These are phyloP conservation scores for Adelognathus sp. DNA, from an alignment of 2,888 invertebrate species.

Conservation along the genomic window DNA sequence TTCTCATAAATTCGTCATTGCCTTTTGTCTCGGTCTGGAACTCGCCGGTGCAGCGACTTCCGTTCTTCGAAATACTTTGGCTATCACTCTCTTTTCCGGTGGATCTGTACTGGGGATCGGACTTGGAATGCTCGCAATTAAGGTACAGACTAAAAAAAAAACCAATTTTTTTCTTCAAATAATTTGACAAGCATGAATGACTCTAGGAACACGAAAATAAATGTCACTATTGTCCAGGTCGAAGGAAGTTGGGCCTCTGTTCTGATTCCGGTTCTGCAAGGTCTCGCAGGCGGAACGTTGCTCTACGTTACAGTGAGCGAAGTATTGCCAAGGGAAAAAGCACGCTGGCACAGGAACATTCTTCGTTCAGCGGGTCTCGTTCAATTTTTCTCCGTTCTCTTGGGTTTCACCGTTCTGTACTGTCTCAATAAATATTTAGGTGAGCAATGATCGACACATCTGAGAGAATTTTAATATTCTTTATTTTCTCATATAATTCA, in stretches of 20 bases:
- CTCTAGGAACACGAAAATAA: not conserved
- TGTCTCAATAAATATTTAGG: constrained; percentile 85
- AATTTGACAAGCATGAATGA: not conserved
- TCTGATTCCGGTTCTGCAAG: constrained; percentile 80
- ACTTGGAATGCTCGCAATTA: constrained; percentile 86
- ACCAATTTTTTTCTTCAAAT: not conserved
- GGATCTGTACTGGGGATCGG: constrained; percentile 88
- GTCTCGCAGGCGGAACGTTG: constrained; percentile 89
- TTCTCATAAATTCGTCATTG: constrained; percentile 91
- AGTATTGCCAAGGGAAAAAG: constrained; percentile 89
- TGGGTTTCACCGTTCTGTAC: constrained; percentile 86
- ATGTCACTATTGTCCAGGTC: constrained; percentile 26
- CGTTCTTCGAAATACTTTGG: constrained; percentile 83
- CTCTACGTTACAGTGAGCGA: constrained; percentile 91
- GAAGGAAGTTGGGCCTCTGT: constrained; percentile 58
- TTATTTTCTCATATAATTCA: not conserved
- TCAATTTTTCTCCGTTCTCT: constrained; percentile 84
- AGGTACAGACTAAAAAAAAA: constrained; percentile 80
- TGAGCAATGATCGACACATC: constrained; percentile 69
- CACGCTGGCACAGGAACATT: constrained; percentile 85
- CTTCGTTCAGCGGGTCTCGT: constrained; percentile 84
- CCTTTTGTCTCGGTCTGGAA: constrained; percentile 91
- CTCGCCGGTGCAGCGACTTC: constrained; percentile 83
- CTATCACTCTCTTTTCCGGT: constrained; percentile 85
- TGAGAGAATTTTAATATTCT: not conserved